Evolutionary conservation across 2,888 invertebrate species (phyloP).

Genomic region (Protophormia terraenovae): DNA sequence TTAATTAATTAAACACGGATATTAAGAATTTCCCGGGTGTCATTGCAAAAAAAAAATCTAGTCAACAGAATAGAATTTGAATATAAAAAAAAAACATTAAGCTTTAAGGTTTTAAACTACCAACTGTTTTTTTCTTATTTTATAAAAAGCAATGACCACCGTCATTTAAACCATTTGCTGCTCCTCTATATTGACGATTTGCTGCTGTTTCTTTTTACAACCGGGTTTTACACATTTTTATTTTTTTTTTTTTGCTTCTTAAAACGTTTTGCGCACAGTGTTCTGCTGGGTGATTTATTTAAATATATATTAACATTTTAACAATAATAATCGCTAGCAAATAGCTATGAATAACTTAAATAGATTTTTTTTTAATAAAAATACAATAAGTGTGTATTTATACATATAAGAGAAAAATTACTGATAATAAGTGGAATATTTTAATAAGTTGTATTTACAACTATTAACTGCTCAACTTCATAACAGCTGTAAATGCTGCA

Average conservation of each 20-base stretch:
- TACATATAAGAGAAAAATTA: conserved; percentile 29
- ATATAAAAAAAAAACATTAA: conserved; percentile 1
- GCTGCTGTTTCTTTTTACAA: neutral
- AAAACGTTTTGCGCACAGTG: too few relatives aligned
- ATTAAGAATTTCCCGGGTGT: conserved; percentile 41
- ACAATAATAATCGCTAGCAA: conserved; percentile 1
- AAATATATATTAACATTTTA: neutral
- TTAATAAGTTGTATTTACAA: conserved; percentile 55
- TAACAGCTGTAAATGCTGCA: neutral
- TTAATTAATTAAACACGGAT: conserved; percentile 61
- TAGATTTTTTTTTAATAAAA: conserved; percentile 18
- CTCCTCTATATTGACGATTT: conserved; percentile 23
- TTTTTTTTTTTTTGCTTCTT: too few relatives aligned
- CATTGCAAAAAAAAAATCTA: conserved; percentile 26
- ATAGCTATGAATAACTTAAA: neutral
- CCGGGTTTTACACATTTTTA: conserved; percentile 32
- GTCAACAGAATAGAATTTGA: conserved; percentile 1
- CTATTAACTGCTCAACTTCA: neutral
- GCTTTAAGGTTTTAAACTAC: neutral
- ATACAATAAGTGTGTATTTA: neutral
- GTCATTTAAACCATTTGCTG: neutral
- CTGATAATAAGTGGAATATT: conserved; percentile 68
- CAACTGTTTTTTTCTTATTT: conserved; percentile 15
- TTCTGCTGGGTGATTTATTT: conserved; percentile 47
- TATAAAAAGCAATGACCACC: neutral